phyloP scores from a whole-genome alignment of 1,140 invertebrate species.

The Carposina sasakii region DNA sequence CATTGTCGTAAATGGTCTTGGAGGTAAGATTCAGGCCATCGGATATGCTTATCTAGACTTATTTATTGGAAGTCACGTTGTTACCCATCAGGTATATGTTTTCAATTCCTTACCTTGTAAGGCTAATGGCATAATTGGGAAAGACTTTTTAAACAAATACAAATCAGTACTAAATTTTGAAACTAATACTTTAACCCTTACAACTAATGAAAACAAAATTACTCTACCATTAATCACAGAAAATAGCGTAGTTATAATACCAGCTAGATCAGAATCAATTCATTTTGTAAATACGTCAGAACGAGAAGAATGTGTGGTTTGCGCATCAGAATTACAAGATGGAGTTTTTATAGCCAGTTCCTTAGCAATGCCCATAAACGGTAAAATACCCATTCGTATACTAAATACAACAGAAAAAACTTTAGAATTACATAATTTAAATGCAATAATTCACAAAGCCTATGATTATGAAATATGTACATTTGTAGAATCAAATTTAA shows the following conservation, averaged over 20 bases:
- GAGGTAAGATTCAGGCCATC: constrained; percentile 22
- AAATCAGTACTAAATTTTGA: constrained; percentile 12
- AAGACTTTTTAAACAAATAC: constrained; percentile 14
- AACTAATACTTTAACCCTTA: background rate
- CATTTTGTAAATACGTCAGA: constrained; percentile 3
- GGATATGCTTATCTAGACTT: constrained; percentile 25
- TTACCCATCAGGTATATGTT: constrained; percentile 27
- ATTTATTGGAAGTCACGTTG: background rate
- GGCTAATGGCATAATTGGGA: constrained; percentile 18
- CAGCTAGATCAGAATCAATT: constrained; percentile 2
- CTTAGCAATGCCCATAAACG: constrained; percentile 10
- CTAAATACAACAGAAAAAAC: constrained; percentile 10
- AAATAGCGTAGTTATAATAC: background rate
- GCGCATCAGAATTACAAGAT: constrained; percentile 10
- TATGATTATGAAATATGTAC: background rate
- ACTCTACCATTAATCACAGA: too few species aligned
- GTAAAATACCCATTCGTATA: constrained; percentile 16
- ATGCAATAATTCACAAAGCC: background rate
- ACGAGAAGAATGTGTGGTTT: constrained; percentile 18
- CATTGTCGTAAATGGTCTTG: constrained; percentile 22
- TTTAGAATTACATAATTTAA: background rate
- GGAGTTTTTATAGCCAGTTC: constrained; percentile 20
- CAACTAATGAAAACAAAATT: too few species aligned
- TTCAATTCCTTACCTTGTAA: constrained; percentile 23
- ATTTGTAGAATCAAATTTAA: background rate